Evolutionary conservation across 2,113 vertebrate species (phyloP).

Genomic region (Steatornis caripensis): DNA sequence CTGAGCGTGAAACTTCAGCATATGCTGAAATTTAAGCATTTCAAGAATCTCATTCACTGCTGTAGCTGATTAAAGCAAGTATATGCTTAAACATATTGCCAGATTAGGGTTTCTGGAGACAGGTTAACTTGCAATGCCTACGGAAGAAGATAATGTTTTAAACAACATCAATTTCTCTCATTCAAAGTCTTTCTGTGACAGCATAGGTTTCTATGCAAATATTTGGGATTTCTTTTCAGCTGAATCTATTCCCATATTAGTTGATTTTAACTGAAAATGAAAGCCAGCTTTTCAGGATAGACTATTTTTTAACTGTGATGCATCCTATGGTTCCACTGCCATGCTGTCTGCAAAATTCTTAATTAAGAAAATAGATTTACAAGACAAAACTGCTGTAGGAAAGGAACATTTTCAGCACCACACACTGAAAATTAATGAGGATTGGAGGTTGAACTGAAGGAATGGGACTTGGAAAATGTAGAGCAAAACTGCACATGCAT

Average conservation of each 20-base stretch:
- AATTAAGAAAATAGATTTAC: background rate
- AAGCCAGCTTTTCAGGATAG: background rate
- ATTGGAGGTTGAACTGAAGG: background rate
- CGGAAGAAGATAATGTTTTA: background rate
- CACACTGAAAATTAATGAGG: conserved; percentile 1
- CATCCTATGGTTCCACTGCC: background rate
- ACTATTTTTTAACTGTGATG: background rate
- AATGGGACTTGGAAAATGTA: background rate
- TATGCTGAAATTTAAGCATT: background rate
- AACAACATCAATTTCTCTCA: background rate
- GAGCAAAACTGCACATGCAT: background rate
- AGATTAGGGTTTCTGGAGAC: background rate
- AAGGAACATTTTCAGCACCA: background rate
- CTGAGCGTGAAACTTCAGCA: conserved; percentile 7
- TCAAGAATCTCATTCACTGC: background rate
- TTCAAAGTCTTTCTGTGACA: background rate
- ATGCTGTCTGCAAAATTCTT: background rate
- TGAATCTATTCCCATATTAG: background rate
- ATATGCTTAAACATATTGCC: background rate
- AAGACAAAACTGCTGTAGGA: background rate
- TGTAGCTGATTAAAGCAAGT: background rate
- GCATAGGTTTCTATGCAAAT: background rate
- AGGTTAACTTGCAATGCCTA: background rate
- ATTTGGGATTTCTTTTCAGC: background rate
- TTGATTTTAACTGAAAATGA: background rate